Evolutionary conservation across 2,888 invertebrate species (phyloP).

Genomic region (Calliphora vomitoria): DNA sequence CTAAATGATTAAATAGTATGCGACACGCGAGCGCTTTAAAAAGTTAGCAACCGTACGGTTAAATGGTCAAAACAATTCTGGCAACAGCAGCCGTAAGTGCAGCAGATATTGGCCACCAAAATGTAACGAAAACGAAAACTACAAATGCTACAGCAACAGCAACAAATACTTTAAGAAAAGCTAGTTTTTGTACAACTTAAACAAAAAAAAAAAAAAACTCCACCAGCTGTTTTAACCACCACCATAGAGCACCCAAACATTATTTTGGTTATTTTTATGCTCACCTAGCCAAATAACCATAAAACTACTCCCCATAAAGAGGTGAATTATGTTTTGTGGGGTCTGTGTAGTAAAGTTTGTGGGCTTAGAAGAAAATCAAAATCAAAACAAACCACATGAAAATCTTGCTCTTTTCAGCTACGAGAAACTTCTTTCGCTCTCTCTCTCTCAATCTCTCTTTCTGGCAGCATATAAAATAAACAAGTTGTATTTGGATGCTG

Average conservation of each 20-base stretch:
- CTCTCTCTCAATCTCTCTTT: background rate
- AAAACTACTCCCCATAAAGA: slow-evolving; percentile 33
- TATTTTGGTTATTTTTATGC: background rate
- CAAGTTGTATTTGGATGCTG: slow-evolving; percentile 50
- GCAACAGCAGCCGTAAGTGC: slow-evolving; percentile 74
- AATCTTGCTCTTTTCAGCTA: slow-evolving; percentile 6
- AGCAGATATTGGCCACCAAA: slow-evolving; percentile 71
- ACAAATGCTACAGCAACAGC: slow-evolving; percentile 27
- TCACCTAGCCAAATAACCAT: background rate
- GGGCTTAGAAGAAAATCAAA: slow-evolving; percentile 54
- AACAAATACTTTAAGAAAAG: slow-evolving; percentile 48
- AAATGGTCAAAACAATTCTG: slow-evolving; percentile 78
- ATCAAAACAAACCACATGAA: slow-evolving; percentile 63
- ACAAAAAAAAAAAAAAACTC: slow-evolving; percentile 11
- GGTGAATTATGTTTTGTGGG: slow-evolving; percentile 55
- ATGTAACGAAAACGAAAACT: slow-evolving; percentile 44
- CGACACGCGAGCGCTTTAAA: slow-evolving; percentile 66
- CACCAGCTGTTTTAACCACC: slow-evolving; percentile 63
- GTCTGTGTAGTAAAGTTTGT: background rate
- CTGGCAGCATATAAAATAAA: background rate
- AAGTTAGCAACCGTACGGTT: slow-evolving; percentile 76
- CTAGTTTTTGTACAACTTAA: slow-evolving; percentile 47
- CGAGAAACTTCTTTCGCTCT: background rate
- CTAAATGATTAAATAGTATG: slow-evolving; percentile 20
- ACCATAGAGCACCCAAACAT: slow-evolving; percentile 16